Conservation (phyloP, 2,888 invertebrate genomes). For the Aspidiotus destructor region DNA sequence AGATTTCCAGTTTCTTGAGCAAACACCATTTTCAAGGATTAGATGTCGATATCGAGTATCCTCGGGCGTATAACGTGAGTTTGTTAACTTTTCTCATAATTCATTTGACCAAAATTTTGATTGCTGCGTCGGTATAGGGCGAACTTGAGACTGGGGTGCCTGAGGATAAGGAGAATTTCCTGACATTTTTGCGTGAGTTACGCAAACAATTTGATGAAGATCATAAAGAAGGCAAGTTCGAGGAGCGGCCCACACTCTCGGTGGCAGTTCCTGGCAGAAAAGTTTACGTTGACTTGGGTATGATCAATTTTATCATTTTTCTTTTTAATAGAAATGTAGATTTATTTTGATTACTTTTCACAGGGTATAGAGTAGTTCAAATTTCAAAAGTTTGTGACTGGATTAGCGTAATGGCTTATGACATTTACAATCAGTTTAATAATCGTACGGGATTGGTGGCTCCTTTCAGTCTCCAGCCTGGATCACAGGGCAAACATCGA, state of each 20-base stretch:
- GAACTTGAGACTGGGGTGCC: not conserved
- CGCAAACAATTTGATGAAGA: not conserved
- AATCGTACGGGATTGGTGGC: conserved; percentile 73
- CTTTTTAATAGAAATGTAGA: not conserved
- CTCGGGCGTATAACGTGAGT: conserved; percentile 53
- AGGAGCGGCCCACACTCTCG: not conserved
- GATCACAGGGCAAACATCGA: not conserved
- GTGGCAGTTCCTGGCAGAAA: not conserved
- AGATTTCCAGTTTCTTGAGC: conserved; percentile 82
- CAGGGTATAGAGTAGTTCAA: conserved; percentile 75
- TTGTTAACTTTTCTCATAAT: not conserved
- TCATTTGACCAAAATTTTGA: too few species aligned
- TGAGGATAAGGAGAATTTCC: not conserved
- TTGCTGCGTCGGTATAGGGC: too few species aligned
- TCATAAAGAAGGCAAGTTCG: not conserved
- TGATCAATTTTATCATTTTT: not conserved
- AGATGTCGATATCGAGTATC: conserved; percentile 92
- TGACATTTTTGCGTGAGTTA: not conserved
- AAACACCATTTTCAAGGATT: conserved; percentile 86
- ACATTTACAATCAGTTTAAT: conserved; percentile 93
- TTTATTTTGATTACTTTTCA: not conserved
- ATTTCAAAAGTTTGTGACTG: conserved; percentile 87
- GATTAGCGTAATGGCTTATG: conserved; percentile 91
- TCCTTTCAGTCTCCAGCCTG: conserved; percentile 19
- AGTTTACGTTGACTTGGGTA: not conserved